Evolutionary conservation across 1,140 invertebrate genomes (phyloP).

Genomic region (Lamellibrachia luymesi): DNA sequence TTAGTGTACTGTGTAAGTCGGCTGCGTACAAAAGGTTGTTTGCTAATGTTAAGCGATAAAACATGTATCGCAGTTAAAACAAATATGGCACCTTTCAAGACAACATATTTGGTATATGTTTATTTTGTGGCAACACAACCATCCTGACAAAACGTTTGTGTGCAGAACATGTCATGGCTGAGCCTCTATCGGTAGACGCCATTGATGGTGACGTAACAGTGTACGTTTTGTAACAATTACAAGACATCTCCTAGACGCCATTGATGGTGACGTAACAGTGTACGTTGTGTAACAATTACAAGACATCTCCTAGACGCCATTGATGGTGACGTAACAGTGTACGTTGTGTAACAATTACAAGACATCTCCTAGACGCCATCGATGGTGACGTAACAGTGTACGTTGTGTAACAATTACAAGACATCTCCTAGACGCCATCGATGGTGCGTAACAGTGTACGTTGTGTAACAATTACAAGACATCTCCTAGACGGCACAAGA

Average conservation of each 20-base stretch:
- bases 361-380: background rate
- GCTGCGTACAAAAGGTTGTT: too few species aligned
- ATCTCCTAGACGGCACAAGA: background rate
- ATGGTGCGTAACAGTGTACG: background rate
- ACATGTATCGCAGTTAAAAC: too few species aligned
- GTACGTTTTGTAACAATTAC: background rate
- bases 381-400: background rate
- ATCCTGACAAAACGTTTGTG: too few species aligned
- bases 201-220: background rate
- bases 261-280: too few species aligned
- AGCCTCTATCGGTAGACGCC: background rate
- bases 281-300: background rate
- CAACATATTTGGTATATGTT: too few species aligned
- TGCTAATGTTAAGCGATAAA: too few species aligned
- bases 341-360: background rate
- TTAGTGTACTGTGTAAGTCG: too few species aligned
- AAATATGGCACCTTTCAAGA: too few species aligned
- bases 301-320: background rate
- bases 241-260: background rate
- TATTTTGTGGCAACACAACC: too few species aligned
- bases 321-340: background rate
- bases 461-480: background rate
- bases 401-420: too few species aligned
- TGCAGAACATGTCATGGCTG: too few species aligned
- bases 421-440: background rate